Percentiles rank a stretch among this genome's conserved stretches.
Conservation (phyloP, 2,113 vertebrate genomes). For the Brachionichthys hirsutus region DNA sequence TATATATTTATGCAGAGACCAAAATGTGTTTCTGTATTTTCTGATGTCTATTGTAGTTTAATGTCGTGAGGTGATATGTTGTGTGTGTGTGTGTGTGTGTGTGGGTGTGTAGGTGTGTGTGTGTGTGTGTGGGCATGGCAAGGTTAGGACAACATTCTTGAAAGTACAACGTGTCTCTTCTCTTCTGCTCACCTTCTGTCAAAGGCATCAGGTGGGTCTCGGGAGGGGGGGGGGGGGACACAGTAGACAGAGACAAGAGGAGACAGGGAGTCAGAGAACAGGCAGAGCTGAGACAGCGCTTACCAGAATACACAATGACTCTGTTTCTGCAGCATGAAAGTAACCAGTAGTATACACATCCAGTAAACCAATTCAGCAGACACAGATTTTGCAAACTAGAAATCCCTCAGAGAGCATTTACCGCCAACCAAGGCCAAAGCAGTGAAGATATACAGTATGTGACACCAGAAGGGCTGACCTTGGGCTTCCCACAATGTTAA, state of each 20-base stretch:
- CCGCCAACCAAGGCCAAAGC: too few relatives aligned
- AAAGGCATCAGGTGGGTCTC: constrained; percentile 69
- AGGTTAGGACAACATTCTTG: constrained; percentile 50
- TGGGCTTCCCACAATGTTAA: too few relatives aligned
- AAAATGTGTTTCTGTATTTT: too few relatives aligned
- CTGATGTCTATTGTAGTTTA: too few relatives aligned
- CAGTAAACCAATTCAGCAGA: background rate
- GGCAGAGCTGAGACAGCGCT: constrained; percentile 46
- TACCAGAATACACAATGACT: constrained; percentile 48
- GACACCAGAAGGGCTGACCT: too few relatives aligned
- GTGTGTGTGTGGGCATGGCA: constrained; percentile 40
- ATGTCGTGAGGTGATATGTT: background rate
- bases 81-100: background rate
- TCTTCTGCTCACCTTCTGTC: constrained; percentile 63
- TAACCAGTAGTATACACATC: constrained; percentile 10
- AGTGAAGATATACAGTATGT: too few relatives aligned
- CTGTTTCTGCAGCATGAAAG: constrained; percentile 4
- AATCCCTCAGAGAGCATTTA: too few relatives aligned
- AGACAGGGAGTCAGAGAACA: constrained; percentile 1
- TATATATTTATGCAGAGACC: too few relatives aligned
- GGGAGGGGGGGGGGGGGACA: constrained; percentile 52
- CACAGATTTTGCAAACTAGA: background rate
- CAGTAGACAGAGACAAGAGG: constrained; percentile 7
- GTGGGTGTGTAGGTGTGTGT: constrained; percentile 9
- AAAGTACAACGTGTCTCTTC: constrained; percentile 55